Conservation (phyloP, 2,888 invertebrate genomes). For the Acrobasis consociella region DNA sequence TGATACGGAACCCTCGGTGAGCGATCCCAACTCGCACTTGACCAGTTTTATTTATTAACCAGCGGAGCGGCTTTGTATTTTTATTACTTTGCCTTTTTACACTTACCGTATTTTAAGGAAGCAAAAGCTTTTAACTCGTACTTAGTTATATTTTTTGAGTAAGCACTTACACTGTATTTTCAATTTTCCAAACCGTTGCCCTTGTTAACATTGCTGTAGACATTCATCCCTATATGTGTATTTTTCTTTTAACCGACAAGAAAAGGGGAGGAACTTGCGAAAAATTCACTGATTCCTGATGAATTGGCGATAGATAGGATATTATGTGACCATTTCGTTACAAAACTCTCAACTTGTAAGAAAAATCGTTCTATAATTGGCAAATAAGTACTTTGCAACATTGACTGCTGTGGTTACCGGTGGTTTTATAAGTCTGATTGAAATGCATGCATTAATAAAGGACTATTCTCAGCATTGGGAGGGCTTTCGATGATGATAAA, state of each 20-base stretch:
- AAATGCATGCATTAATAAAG: too few relatives aligned
- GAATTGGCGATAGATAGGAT: too few relatives aligned
- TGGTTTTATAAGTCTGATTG: too few relatives aligned
- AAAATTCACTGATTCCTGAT: too few relatives aligned
- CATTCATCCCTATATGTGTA: neutral
- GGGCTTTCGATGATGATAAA: too few relatives aligned
- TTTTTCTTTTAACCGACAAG: neutral
- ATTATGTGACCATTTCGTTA: too few relatives aligned
- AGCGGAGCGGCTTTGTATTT: conserved; percentile 6
- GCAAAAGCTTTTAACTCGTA: conserved; percentile 14
- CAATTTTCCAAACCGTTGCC: conserved; percentile 5
- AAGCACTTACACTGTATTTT: neutral
- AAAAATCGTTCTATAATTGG: too few relatives aligned
- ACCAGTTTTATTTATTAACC: conserved; percentile 5
- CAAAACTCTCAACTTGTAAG: too few relatives aligned
- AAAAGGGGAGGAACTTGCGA: too few relatives aligned
- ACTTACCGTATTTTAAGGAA: conserved; percentile 18
- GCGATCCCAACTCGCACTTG: neutral
- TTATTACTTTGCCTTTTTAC: conserved; percentile 10
- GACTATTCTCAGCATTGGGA: too few relatives aligned
- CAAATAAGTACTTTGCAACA: too few relatives aligned
- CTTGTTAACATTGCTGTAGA: neutral
- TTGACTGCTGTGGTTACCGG: too few relatives aligned
- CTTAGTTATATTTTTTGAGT: conserved; percentile 12
- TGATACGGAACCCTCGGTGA: neutral